phyloP scores from a whole-genome alignment of 2,888 invertebrate species.

The Harmothoe impar region DNA sequence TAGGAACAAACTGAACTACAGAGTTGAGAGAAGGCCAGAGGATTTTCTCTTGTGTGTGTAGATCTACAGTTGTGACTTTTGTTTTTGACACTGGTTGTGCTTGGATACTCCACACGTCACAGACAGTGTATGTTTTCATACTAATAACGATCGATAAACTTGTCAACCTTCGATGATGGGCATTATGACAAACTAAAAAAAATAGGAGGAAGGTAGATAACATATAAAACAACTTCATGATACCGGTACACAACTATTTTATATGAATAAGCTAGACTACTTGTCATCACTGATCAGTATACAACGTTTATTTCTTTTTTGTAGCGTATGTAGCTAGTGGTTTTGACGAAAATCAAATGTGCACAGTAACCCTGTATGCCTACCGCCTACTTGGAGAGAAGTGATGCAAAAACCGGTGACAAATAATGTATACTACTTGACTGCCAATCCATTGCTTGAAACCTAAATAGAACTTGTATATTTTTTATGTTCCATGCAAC shows the following conservation, averaged over 20 bases:
- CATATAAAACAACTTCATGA: not conserved
- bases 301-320: conserved; percentile 25
- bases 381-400: conserved; percentile 10
- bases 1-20: not conserved
- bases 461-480: conserved; percentile 40
- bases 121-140: not conserved
- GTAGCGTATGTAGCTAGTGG: conserved; percentile 53
- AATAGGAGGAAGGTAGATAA: not conserved
- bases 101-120: not conserved
- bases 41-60: conserved; percentile 27
- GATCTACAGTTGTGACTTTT: conserved; percentile 23
- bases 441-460: conserved; percentile 54
- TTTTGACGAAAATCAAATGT: conserved; percentile 45
- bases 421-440: conserved; percentile 35
- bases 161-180: conserved; percentile 35
- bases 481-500: conserved; percentile 35
- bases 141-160: not conserved
- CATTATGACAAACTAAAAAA: not conserved
- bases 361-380: conserved; percentile 22
- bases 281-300: conserved; percentile 49
- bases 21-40: conserved; percentile 26
- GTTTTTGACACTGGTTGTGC: conserved; percentile 32
- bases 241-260: conserved; percentile 43
- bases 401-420: conserved; percentile 47
- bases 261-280: conserved; percentile 24